phyloP scores from a whole-genome alignment of 2,797 vertebrate species.

The Lutjanus argentimaculatus region DNA sequence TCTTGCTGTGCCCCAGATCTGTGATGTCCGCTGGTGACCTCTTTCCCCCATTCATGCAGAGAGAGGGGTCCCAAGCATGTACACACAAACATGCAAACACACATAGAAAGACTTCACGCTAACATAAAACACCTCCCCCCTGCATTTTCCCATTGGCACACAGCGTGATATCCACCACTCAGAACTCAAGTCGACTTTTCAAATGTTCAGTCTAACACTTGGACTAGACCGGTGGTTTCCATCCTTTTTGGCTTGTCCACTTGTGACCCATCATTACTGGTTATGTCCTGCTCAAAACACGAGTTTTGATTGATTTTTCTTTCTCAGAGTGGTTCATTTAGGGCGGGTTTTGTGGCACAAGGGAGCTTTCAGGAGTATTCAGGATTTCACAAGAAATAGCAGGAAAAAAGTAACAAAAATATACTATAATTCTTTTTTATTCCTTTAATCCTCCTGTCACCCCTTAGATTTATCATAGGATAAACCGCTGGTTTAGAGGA shows the following conservation, averaged over 20 bases:
- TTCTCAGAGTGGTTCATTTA: background rate
- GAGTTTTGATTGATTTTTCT: background rate
- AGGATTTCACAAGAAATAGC: too few relatives aligned
- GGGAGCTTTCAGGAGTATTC: too few relatives aligned
- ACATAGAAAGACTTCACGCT: background rate
- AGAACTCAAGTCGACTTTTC: background rate
- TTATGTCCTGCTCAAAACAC: background rate
- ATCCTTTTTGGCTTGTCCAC: background rate
- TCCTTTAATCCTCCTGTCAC: background rate
- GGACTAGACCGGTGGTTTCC: background rate
- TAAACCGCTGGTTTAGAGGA: background rate
- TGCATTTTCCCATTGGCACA: background rate
- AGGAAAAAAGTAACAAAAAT: too few relatives aligned
- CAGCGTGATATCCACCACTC: background rate
- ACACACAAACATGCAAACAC: constrained; percentile 26
- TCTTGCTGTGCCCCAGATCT: constrained; percentile 44
- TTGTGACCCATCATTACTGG: background rate
- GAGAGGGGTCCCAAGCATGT: constrained; percentile 11
- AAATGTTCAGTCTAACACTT: background rate
- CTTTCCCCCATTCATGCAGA: constrained; percentile 10
- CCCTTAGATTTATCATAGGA: background rate
- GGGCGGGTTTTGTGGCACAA: too few relatives aligned
- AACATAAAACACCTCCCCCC: background rate
- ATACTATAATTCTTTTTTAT: too few relatives aligned
- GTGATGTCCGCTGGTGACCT: constrained; percentile 33